A percentile compares a stretch with the other conserved stretches of the same genome.
Evolutionary conservation across 2,888 invertebrate species (phyloP).

Genomic region (Branchipolynoe longqiensis): DNA sequence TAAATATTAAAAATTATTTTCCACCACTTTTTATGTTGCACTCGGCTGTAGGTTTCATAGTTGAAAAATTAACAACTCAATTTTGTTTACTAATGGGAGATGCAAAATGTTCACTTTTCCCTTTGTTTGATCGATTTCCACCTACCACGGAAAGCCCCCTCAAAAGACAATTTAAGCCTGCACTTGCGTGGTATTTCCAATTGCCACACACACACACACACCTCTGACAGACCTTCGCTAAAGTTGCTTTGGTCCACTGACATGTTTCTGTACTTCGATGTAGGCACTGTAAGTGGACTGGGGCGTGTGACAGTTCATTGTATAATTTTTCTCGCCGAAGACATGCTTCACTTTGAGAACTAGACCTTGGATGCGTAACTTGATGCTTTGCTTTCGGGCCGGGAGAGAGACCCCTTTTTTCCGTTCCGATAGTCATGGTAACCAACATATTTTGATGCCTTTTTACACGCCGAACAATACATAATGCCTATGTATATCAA

Average conservation of each 20-base stretch:
- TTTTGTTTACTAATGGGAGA: no score
- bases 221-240: neutral
- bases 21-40: no score
- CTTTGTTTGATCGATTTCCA: no score
- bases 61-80: no score
- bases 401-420: slow-evolving; percentile 54
- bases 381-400: slow-evolving; percentile 55
- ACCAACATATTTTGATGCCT: slow-evolving; percentile 61
- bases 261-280: neutral
- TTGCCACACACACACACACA: no score
- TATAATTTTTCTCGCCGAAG: slow-evolving; percentile 38
- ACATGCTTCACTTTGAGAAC: slow-evolving; percentile 21
- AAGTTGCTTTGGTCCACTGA: slow-evolving; percentile 10
- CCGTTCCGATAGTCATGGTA: slow-evolving; percentile 57
- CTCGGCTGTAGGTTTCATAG: no score
- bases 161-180: neutral
- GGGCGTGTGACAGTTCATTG: slow-evolving; percentile 34
- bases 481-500: slow-evolving; percentile 54
- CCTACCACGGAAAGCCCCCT: no score
- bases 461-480: slow-evolving; percentile 56
- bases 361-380: slow-evolving; percentile 51
- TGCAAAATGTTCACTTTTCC: no score
- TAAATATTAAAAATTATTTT: no score
- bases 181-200: slow-evolving; percentile 28
- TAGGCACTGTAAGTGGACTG: slow-evolving; percentile 51